Base-by-base conservation (phyloP, 1,140 invertebrate genomes). In the Drosophila parabipectinata region DNA sequence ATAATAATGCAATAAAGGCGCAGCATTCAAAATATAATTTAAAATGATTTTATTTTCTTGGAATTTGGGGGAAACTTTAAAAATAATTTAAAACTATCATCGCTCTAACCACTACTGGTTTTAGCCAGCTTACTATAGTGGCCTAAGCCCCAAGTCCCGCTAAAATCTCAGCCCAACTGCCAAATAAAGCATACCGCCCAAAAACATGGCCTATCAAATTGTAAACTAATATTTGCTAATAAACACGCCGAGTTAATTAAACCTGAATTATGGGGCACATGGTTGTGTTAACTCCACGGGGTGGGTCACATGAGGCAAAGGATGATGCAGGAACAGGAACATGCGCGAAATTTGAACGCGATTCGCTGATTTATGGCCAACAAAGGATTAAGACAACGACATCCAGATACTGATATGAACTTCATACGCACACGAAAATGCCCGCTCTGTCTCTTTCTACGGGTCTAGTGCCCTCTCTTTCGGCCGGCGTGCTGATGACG, bases 171-270 rank as follows among this genome's bases (percentile, higher is more conserved):
- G 18, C 39, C 73, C 62, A 66, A 82, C 69, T 67, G 75, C 48
- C 59, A 37, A 34, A 52, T 53, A 44, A 61, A 24, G 56, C 48
- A 12, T 7, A n/a, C 24, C 21, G 34, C 57, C 55, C 53, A 14
- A 54, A 55, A 51, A 78, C 79, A 63, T 32, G 71, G 54, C 77
- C 66, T 53, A 79, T 87, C 78, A 82, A 85, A 78, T 90, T 90
- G 85, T 90, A 82, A 90, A 90, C 85, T 90, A 90, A 90, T 90
- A 90, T 90, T 81, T 85, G 79, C 80, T 85, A 90, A 90, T 90
- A 90, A 90, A 85, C 81, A 78, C 78, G 69, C 32, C 51, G 69
- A 85, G 85, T 90, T 90, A 90, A 90, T 90, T 90, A 90, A 90
- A 87, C 78, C 72, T 90, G 85, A 90, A 87, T 85, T 90, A 90